Evolutionary conservation across 2,888 invertebrate species (phyloP).

Genomic region (Synanthedon formicaeformis): DNA sequence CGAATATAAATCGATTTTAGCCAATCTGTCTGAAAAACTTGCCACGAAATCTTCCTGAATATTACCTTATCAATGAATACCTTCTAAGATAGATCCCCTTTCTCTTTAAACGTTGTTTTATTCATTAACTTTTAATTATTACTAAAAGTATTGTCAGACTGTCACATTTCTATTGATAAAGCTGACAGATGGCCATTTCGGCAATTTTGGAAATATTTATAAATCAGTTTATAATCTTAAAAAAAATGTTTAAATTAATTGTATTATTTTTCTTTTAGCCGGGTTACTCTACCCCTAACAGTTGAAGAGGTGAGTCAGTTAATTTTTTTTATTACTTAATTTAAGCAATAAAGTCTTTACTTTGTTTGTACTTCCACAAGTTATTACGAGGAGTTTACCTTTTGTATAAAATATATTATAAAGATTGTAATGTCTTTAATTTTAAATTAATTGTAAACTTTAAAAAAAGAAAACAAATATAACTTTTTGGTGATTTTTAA

Average conservation of each 20-base stretch:
- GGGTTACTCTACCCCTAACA: conserved; percentile 94
- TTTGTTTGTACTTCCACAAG: neutral
- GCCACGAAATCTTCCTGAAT: conserved; percentile 23
- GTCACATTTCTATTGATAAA: conserved; percentile 44
- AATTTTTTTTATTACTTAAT: neutral
- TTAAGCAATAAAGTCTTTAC: neutral
- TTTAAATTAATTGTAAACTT: no score
- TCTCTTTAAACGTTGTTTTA: neutral
- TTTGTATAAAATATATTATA: neutral
- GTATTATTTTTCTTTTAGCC: conserved; percentile 75
- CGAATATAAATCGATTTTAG: conserved; percentile 61
- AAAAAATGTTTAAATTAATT: neutral
- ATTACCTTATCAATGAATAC: conserved; percentile 26
- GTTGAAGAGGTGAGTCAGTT: conserved; percentile 89
- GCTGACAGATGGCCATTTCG: conserved; percentile 29
- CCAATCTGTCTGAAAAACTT: conserved; percentile 14
- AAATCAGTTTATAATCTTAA: neutral
- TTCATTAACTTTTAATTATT: neutral
- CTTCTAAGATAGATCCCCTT: neutral
- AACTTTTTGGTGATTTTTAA: no score
- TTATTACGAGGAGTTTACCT: neutral
- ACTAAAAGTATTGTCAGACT: conserved; percentile 29
- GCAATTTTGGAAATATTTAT: conserved; percentile 2
- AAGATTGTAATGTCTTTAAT: no score
- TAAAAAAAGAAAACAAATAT: no score